These are phyloP conservation scores for Gracilinanus agilis DNA, from an alignment of 2,113 vertebrate species.

Conservation along the genomic window DNA sequence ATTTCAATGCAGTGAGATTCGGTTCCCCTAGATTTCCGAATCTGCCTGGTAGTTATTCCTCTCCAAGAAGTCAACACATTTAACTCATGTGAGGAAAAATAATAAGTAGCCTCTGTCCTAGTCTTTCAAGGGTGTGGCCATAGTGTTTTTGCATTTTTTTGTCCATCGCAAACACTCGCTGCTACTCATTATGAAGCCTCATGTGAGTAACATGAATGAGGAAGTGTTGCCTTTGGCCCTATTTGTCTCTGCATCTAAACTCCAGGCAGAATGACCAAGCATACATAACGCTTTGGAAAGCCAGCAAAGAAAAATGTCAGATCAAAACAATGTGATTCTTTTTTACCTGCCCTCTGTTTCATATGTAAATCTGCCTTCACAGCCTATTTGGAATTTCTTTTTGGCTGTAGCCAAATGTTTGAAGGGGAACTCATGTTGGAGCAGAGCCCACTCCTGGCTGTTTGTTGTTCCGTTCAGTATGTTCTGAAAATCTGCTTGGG, in stretches of 20 bases:
- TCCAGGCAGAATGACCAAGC: background rate
- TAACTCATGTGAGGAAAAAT: conserved; percentile 24
- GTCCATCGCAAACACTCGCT: conserved; percentile 35
- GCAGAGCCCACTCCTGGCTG: conserved; percentile 29
- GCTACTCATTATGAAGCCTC: conserved; percentile 27
- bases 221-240: conserved; percentile 25
- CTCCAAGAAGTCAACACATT: background rate
- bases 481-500: conserved; percentile 71
- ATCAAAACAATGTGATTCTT: conserved; percentile 42
- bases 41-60: background rate
- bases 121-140: conserved; percentile 4
- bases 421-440: conserved; percentile 43
- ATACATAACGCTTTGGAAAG: conserved; percentile 19
- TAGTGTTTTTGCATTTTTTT: conserved; percentile 33
- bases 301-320: conserved; percentile 10
- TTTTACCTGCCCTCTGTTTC: conserved; percentile 46
- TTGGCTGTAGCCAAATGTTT: conserved; percentile 60
- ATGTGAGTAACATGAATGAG: conserved; percentile 8
- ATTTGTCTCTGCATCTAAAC: conserved; percentile 44
- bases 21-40: background rate
- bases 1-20: background rate
- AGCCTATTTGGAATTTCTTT: conserved; percentile 48
- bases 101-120: conserved; percentile 8
- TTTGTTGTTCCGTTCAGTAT: conserved; percentile 50
- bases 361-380: conserved; percentile 38